Base-by-base conservation (phyloP, 2,797 vertebrate species). In the Strix occidentalis region DNA sequence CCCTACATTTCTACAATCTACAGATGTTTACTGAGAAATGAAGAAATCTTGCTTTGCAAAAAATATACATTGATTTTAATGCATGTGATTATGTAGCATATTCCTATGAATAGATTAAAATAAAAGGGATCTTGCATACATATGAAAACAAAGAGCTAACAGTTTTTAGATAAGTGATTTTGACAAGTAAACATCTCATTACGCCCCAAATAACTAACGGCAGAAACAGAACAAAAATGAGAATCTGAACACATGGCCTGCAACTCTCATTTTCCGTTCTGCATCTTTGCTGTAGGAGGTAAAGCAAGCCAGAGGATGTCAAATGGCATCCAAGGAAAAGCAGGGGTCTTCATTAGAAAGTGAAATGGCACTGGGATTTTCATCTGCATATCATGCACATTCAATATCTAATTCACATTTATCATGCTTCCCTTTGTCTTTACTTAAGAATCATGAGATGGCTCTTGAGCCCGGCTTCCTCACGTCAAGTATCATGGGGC, bases 181-280 rank as follows among this genome's bases (percentile, higher is more conserved):
- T 60, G 81, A 84, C 81, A 87, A 81, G 89, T 2, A 48, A 82
- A 84, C 63, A 58, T 66, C 87, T 92, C 74, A 16, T 45, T 82
- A 37, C 10, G 63, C 75, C 87, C 75, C 63, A 72, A 25, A 81
- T 37, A 57, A 58, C 68, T 25, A 54, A 75, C 8, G 6, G 82
- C 76, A 76, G 66, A n/a, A 9, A 19, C 21, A 25, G 51, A 54
- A 29, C 33, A 50, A 24, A 71, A 29, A 12, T 4, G 13, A 58
- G 69, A n/a, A 5, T 10, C 21, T 0, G 14, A 72, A 11, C 57
- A 33, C 57, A 3, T 0, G 26, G 39, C 0, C 48, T 18, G 35
- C 25, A n/a, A 8, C 43, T 29, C 70, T 19, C 8, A 0, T 6
- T 13, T 20, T 24, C 4, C 14, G 39, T 28, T 25, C 83, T 4